Evolutionary conservation across 2,113 vertebrate genomes (phyloP).

Genomic region (Elgaria multicarinata): DNA sequence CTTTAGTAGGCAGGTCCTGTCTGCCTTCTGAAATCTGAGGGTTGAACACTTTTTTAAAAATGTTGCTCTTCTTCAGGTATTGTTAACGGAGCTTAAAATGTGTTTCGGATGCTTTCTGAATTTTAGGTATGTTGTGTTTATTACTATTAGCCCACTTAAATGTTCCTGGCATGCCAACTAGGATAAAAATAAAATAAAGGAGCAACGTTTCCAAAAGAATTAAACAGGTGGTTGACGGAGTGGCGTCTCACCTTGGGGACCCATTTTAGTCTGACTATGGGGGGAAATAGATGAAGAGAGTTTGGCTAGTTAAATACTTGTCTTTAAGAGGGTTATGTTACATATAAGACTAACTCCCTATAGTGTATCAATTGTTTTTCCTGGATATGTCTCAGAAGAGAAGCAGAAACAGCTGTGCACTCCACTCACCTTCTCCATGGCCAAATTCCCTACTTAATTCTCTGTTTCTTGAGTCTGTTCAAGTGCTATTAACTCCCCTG

Average conservation of each 20-base stretch:
- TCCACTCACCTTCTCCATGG: neutral
- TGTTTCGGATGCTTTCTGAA: neutral
- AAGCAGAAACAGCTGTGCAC: neutral
- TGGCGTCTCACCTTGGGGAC: neutral
- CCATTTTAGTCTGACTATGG: neutral
- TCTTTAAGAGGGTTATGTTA: neutral
- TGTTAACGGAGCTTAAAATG: too few species aligned
- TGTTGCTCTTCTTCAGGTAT: too few species aligned
- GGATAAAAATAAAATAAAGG: neutral
- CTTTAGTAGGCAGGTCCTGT: neutral
- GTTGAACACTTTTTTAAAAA: too few species aligned
- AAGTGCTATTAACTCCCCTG: too few species aligned
- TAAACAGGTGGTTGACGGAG: neutral
- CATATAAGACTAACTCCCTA: fast-evolving
- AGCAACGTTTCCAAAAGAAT: neutral
- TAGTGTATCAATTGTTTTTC: neutral
- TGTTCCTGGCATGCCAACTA: neutral
- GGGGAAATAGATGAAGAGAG: neutral
- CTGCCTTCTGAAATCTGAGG: too few species aligned
- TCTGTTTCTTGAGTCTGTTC: neutral
- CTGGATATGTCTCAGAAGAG: neutral
- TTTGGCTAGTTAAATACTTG: fast-evolving
- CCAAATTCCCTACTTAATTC: neutral
- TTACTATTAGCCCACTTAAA: neutral
- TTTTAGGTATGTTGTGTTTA: neutral